Base-by-base conservation (phyloP, 2,888 invertebrate species). In the Polietes domitor region DNA sequence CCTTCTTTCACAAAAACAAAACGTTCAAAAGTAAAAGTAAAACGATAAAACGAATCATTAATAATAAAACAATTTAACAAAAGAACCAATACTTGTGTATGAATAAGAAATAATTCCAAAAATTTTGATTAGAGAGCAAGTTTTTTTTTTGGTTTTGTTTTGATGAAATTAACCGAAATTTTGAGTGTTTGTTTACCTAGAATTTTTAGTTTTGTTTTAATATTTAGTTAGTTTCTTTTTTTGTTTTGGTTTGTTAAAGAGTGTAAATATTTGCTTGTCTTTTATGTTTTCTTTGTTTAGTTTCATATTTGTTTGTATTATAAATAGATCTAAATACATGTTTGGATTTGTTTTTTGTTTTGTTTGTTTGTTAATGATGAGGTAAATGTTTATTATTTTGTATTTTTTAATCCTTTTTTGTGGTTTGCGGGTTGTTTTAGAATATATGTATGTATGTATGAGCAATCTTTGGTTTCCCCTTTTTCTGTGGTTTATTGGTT, bases 391-490 rank as follows among this genome's bases (percentile, higher is more conserved):
- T 74, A 74, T 80, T 80, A 50, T 71, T 68, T 77, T 79, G 65
- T 76, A 76, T 73, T 58, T 55, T 83, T 76, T 28, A 63, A 12
- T 3, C 61, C 24, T 72, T 50, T 76, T 15, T 43, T 24, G 21
- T 24, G 4, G 21, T 41, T 32, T 9, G 19, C 19, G 50, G 41
- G 55, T 78, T 65, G 15, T 71, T 84, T 84, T 84, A 84, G 80
- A 84, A 84, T 80, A 72, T 76, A 77, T 81, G 80, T 84, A 81
- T 81, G 80, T 81, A 84, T 80, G 68, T 76, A 77, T 81, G 80
- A 78, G 83, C 80, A 84, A 80, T 84, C 80, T 78, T 84, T 80
- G 77, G 80, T 83, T 83, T 55, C 68, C 53, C 58, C 70, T 83
- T 73, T 77, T 75, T 43, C 28, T 55, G 26, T 68, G 17, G 15